Evolutionary conservation across 2,888 invertebrate genomes (phyloP), one percentile per base, ranked within the genome.

Genomic region (Drosophila pegasa): DNA sequence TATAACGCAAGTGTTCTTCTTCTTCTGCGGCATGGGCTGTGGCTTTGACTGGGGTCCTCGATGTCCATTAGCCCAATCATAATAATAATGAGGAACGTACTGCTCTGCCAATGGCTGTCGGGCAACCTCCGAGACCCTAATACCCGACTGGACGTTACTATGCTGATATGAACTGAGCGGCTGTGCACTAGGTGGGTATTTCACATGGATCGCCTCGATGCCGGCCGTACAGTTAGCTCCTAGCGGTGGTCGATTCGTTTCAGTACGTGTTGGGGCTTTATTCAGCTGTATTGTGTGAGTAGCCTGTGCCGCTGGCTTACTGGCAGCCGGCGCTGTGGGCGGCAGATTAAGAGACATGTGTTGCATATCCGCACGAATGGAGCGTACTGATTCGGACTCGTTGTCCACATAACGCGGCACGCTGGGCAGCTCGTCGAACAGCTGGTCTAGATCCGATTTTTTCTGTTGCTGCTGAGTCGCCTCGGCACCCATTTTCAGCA

Each of bases 361-460:
- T 16, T 54, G 51, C 33, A 87, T 20, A 43, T 70, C 52, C 3
- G 8, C 29, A 25, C 31, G 29, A 2, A 81, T 25, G 10, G 52
- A 55, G 6, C 54, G 66, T 14, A 69, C 48, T 9, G 62, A 27
- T 1, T 61, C 55, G 4, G 58, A 58, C 7, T 59, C 31, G 4
- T 40, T 10, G 6, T 78, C 45, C 33, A 65, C 72, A 41, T 58
- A 59, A 5, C 54, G 61, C 10, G 84, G 88, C 27, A 87, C 80
- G 16, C 38, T 59, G 9, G 84, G 88, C 43, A 85, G 48, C 8
- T 83, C 80, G 0, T 86, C 76, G 10, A 88, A 71, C 8, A 84
- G 16, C 25, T 58, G 37, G 1, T 87, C 88, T 29, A 88, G 16
- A 16, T 80, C 73, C 1, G 75, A 56, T 18, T 64, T 75, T 9